Percentiles rank a stretch among this genome's conserved stretches.
Evolutionary conservation across 1,140 invertebrate genomes (phyloP).

Genomic region (Aradophagus sp.): DNA sequence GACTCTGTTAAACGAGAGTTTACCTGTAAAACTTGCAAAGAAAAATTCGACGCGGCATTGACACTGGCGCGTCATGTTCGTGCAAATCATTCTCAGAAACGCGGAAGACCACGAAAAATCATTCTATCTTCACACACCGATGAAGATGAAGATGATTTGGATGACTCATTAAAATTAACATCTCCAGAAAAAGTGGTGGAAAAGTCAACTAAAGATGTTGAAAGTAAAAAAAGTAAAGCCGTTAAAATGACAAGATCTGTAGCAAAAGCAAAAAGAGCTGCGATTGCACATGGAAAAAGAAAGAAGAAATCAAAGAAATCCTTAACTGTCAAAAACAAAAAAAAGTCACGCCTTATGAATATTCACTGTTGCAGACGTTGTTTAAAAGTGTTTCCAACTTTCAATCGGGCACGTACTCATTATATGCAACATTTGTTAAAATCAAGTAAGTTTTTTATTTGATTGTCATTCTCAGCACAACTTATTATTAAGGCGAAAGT

Average conservation of each 20-base stretch:
- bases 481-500: too few species aligned
- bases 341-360: too few species aligned
- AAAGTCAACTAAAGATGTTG: conserved; percentile 2
- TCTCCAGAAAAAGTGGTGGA: conserved; percentile 14
- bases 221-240: conserved; percentile 4
- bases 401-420: conserved; percentile 14
- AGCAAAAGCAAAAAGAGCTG: conserved; percentile 17
- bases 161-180: conserved; percentile 7
- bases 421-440: conserved; percentile 36
- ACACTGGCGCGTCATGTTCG: conserved; percentile 69
- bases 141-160: conserved; percentile 31
- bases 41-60: conserved; percentile 69
- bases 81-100: conserved; percentile 63
- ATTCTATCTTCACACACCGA: conserved; percentile 20
- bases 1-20: conserved; percentile 55
- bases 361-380: conserved; percentile 24
- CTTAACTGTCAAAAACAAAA: too few species aligned
- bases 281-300: too few species aligned
- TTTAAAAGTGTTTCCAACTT: conserved; percentile 5
- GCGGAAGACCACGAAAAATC: conserved; percentile 57
- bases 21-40: conserved; percentile 68
- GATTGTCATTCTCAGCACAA: too few species aligned
- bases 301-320: too few species aligned
- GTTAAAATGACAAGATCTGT: conserved; percentile 10
- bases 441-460: conserved; percentile 26